Evolutionary conservation across 2,113 vertebrate genomes (phyloP), one percentile per base, ranked within the genome.

Genomic region (Leuciscus idus): DNA sequence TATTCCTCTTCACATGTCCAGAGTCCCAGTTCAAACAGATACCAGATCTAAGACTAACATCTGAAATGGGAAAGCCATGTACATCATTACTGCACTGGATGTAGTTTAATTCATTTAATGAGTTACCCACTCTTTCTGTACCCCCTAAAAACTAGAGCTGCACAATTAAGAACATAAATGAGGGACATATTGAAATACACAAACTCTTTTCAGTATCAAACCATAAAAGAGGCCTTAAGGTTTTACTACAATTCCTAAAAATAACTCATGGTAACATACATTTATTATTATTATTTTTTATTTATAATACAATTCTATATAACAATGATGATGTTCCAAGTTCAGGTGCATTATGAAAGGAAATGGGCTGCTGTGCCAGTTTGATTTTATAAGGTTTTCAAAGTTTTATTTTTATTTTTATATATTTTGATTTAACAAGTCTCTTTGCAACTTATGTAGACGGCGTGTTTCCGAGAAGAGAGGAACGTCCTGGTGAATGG

Each of bases 391-490:
- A 36, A 2, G 30, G 15, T 70, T 26, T 11, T 48, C n/a, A 50
- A 12, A 48, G 46, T 48, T 48, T 13, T 13, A 6, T n/a, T 43
- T 0, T 39, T 6, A n/a, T 39, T 33, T 33, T 0, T 33, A 4
- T 7, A 23, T 55, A 43, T n/a, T 66, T 6, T 73, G 33, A 4
- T 66, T 13, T 59, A 59, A 48, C 33, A 36, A 39, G 23, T 21
- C 0, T 2, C 57, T 88, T 17, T 88, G 90, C 13, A 33, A 62
- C 33, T n/a, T 70, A 26, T 90, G 23, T 92, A 99, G 98, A 99
- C 98, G 0, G 98, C 98, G 6, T 99, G 98, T 87, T 99, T 99
- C 91, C 93, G 97, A 73, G 98, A 99, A 26, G 98, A 99, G 88
- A 94, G 98, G 0, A 96, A 99, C 0, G 98, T 99, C 81, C 92